These are phyloP conservation scores for Hippocampus guttulatus DNA, from an alignment of 2,113 vertebrate genomes.

Conservation along the genomic window DNA sequence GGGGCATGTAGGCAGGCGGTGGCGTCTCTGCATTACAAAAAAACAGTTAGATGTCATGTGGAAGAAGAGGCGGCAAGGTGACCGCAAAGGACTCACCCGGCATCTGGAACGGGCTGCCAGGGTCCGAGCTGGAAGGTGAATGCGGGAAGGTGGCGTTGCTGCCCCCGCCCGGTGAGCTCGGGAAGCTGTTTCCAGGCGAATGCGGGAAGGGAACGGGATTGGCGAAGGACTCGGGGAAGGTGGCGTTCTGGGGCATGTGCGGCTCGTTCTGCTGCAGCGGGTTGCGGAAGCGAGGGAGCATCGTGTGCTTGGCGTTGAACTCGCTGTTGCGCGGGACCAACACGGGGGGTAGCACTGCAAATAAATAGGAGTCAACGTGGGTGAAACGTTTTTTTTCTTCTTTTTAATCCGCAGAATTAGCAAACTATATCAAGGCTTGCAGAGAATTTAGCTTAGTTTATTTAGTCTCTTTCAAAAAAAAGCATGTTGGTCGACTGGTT, in stretches of 20 bases:
- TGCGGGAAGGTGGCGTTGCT: conserved; percentile 91
- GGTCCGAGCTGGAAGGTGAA: conserved; percentile 92
- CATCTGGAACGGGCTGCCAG: conserved; percentile 96
- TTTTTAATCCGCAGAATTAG: too few species aligned
- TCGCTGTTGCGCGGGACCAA: conserved; percentile 97
- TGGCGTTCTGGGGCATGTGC: conserved; percentile 96
- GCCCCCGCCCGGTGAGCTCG: conserved; percentile 86
- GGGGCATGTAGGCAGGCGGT: conserved; percentile 94
- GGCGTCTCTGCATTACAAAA: conserved; percentile 83
- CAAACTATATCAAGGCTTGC: too few species aligned
- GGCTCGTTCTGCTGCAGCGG: conserved; percentile 90
- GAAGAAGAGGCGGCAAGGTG: background rate
- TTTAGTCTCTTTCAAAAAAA: too few species aligned
- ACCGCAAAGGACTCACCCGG: conserved; percentile 76
- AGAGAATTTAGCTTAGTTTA: too few species aligned
- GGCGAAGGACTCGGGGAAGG: conserved; percentile 86
- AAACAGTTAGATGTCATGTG: conserved; percentile 2
- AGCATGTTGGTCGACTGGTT: too few species aligned
- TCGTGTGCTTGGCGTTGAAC: conserved; percentile 96
- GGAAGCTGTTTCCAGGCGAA: conserved; percentile 87
- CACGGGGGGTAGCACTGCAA: conserved; percentile 90
- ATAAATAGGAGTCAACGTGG: background rate
- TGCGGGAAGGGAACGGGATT: conserved; percentile 72
- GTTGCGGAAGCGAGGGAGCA: conserved; percentile 94
- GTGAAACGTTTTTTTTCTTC: background rate